Conservation (phyloP, 2,113 vertebrate genomes). For the Ammodytes dubius region DNA sequence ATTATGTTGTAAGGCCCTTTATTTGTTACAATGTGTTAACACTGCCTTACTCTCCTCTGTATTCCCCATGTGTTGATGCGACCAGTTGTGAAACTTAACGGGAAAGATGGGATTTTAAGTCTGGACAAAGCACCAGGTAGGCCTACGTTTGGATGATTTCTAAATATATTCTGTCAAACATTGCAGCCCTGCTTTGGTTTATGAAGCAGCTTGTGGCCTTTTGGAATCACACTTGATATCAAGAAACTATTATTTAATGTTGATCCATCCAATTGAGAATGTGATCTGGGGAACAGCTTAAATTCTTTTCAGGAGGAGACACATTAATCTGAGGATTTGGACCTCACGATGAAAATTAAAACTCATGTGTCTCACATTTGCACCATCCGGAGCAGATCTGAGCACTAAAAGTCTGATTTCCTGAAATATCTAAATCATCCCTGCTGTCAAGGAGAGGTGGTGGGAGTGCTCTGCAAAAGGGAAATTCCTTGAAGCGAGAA, state of each 20-base stretch:
- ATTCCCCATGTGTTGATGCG: background rate
- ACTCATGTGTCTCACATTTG: background rate
- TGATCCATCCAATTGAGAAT: background rate
- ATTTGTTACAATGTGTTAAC: slow-evolving; percentile 32
- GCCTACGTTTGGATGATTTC: slow-evolving; percentile 10
- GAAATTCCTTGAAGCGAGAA: slow-evolving; percentile 60
- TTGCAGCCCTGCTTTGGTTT: background rate
- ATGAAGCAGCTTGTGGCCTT: background rate
- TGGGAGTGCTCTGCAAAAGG: slow-evolving; percentile 50
- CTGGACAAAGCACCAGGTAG: slow-evolving; percentile 11
- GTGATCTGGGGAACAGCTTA: background rate
- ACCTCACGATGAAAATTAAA: slow-evolving; percentile 36
- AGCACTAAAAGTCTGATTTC: slow-evolving; percentile 37
- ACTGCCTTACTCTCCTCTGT: slow-evolving; percentile 13
- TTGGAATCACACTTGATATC: background rate
- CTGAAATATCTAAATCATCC: slow-evolving; percentile 61
- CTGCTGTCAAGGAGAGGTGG: slow-evolving; percentile 30
- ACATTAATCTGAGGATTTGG: slow-evolving; percentile 3
- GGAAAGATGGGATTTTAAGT: slow-evolving; percentile 18
- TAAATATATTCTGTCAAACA: background rate
- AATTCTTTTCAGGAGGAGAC: background rate
- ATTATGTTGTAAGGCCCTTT: slow-evolving; percentile 52
- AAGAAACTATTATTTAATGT: background rate
- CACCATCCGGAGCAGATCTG: background rate
- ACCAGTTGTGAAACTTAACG: slow-evolving; percentile 11